A percentile compares a stretch with the other conserved stretches of the same genome.
Conservation (phyloP, 2,888 invertebrate species). For the Dilophus febrilis region DNA sequence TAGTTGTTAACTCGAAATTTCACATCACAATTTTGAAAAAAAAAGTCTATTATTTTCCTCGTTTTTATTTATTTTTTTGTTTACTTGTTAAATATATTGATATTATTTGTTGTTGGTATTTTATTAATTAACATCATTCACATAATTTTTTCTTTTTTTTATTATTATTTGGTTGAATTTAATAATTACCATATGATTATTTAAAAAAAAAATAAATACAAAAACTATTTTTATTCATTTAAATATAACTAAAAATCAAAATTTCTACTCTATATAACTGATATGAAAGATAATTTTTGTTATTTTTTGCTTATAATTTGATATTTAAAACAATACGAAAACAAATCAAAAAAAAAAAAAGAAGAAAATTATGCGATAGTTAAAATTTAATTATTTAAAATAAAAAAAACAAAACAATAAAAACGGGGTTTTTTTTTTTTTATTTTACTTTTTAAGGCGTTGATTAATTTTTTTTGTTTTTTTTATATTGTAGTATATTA, state of each 20-base stretch:
- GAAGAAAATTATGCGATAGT: background rate
- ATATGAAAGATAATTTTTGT: no score
- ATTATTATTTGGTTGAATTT: background rate
- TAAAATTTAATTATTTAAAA: background rate
- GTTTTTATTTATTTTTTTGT: constrained; percentile 5
- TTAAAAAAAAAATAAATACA: no score
- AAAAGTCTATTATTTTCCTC: constrained; percentile 9
- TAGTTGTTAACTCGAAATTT: constrained; percentile 33
- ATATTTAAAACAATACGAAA: no score
- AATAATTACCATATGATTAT: no score
- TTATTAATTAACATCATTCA: background rate
- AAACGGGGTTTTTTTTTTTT: background rate
- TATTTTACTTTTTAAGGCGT: background rate
- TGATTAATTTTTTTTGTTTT: background rate
- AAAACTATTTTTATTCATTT: no score
- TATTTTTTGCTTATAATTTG: no score
- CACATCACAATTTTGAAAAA: constrained; percentile 31
- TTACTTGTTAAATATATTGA: constrained; percentile 3
- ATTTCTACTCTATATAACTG: no score
- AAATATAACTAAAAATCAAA: no score
- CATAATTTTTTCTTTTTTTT: background rate
- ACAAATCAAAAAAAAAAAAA: background rate
- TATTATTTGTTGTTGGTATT: constrained; percentile 2
- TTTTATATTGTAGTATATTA: background rate
- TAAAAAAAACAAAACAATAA: background rate